Conservation (phyloP, 1,140 invertebrate species). For the Drosophila sproati region DNA sequence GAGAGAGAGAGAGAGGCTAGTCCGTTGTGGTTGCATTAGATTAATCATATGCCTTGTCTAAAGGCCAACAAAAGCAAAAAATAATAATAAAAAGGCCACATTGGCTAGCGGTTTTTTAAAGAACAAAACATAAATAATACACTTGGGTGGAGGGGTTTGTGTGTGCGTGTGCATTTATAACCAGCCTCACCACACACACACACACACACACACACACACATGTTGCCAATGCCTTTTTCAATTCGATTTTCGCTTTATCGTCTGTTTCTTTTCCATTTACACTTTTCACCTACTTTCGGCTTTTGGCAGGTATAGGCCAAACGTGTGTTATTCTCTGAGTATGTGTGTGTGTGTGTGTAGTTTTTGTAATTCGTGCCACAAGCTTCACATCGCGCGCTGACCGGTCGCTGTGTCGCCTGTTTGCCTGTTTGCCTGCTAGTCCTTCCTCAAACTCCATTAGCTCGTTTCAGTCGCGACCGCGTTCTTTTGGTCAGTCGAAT, state of each 20-base stretch:
- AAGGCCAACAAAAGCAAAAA: slow-evolving; percentile 21
- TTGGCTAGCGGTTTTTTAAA: slow-evolving; percentile 58
- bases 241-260: slow-evolving; percentile 67
- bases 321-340: slow-evolving; percentile 1
- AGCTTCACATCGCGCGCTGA: slow-evolving; percentile 45
- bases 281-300: slow-evolving; percentile 74
- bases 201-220: slow-evolving; percentile 8
- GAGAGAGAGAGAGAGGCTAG: background rate
- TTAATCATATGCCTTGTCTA: slow-evolving; percentile 56
- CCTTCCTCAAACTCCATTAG: background rate
- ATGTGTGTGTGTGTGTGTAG: slow-evolving; percentile 15
- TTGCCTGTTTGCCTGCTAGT: slow-evolving; percentile 32
- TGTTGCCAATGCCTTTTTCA: slow-evolving; percentile 39
- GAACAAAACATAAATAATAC: slow-evolving; percentile 56
- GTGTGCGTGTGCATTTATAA: slow-evolving; percentile 24
- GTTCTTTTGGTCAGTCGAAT: slow-evolving; percentile 41
- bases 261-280: slow-evolving; percentile 54
- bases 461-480: slow-evolving; percentile 32
- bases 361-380: slow-evolving; percentile 40
- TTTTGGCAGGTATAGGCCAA: too few species aligned
- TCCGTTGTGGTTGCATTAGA: slow-evolving; percentile 60
- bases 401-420: slow-evolving; percentile 59
- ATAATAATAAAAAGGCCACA: slow-evolving; percentile 34
- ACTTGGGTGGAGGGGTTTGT: slow-evolving; percentile 12
- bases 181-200: slow-evolving; percentile 16